Conservation (phyloP, 2,113 vertebrate genomes). For the Nerophis ophidion region DNA sequence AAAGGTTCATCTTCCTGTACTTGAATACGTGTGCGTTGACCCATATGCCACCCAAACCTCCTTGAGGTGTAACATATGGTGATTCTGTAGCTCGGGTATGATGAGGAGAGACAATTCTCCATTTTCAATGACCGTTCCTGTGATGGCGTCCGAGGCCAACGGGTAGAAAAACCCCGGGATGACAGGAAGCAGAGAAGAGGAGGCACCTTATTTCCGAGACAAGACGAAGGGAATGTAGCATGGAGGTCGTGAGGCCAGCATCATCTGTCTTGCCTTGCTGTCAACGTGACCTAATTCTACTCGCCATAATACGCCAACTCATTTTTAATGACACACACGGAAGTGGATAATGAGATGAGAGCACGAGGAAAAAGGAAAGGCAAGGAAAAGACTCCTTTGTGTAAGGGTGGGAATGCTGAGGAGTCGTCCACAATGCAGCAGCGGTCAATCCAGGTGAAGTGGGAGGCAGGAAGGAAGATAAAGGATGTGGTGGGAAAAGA, state of each 20-base stretch:
- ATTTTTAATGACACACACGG: slow-evolving; percentile 18
- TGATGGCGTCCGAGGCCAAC: slow-evolving; percentile 8
- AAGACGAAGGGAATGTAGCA: slow-evolving; percentile 9
- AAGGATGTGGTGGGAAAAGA: slow-evolving; percentile 40
- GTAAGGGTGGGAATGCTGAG: slow-evolving; percentile 22
- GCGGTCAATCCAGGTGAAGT: slow-evolving; percentile 48
- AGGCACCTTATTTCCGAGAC: slow-evolving; percentile 11
- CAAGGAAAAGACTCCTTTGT: background rate
- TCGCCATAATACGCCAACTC: slow-evolving; percentile 29
- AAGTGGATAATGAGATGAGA: slow-evolving; percentile 10
- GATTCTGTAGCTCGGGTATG: slow-evolving; percentile 10
- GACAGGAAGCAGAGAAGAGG: slow-evolving; percentile 2
- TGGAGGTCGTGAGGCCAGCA: slow-evolving; percentile 24
- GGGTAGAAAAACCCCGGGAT: background rate
- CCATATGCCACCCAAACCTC: slow-evolving; percentile 36
- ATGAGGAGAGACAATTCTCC: slow-evolving; percentile 17
- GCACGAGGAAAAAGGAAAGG: slow-evolving; percentile 11
- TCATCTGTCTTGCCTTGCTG: slow-evolving; percentile 43
- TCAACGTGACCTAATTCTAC: slow-evolving; percentile 46
- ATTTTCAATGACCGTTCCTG: slow-evolving; percentile 8
- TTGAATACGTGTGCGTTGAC: slow-evolving; percentile 6
- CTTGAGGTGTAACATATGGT: slow-evolving; percentile 49
- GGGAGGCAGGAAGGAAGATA: slow-evolving; percentile 35
- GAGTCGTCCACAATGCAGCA: slow-evolving; percentile 23
- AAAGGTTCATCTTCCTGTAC: slow-evolving; percentile 22